These are phyloP conservation scores for Podiceps cristatus DNA, from an alignment of 2,113 vertebrate species.

Conservation along the genomic window DNA sequence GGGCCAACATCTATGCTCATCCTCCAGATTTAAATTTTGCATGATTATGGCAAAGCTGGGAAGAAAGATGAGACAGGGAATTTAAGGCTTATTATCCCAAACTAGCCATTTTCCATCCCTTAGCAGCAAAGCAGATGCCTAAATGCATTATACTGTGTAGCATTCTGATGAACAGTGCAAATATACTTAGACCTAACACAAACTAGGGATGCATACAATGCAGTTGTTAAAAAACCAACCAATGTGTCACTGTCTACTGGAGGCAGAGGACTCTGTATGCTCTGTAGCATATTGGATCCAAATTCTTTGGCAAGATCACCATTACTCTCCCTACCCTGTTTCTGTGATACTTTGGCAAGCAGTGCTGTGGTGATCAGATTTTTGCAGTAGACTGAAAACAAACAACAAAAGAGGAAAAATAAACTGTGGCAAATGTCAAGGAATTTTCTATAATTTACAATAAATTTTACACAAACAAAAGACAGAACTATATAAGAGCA, in stretches of 20 bases:
- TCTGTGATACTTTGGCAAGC: slow-evolving; percentile 36
- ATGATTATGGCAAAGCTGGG: neutral
- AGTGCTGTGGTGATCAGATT: slow-evolving; percentile 33
- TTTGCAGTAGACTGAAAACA: slow-evolving; percentile 40
- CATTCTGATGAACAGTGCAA: neutral
- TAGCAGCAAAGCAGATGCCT: neutral
- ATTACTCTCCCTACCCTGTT: neutral
- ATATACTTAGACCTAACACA: neutral
- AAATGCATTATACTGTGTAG: neutral
- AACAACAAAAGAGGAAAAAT: slow-evolving; percentile 38
- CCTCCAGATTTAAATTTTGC: neutral
- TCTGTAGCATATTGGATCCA: neutral
- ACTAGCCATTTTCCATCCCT: neutral
- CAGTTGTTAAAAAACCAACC: neutral
- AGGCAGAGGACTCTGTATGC: neutral
- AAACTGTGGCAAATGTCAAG: slow-evolving; percentile 38
- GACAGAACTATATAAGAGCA: neutral
- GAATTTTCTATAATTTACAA: neutral
- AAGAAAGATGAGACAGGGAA: neutral
- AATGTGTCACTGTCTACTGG: neutral
- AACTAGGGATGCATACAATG: neutral
- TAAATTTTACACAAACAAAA: neutral
- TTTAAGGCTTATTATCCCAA: neutral
- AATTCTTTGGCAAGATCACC: slow-evolving; percentile 50
- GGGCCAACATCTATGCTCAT: neutral